Evolutionary conservation across 2,113 vertebrate genomes (phyloP), one percentile per base, ranked within the genome.

Genomic region (Zosterops borbonicus): DNA sequence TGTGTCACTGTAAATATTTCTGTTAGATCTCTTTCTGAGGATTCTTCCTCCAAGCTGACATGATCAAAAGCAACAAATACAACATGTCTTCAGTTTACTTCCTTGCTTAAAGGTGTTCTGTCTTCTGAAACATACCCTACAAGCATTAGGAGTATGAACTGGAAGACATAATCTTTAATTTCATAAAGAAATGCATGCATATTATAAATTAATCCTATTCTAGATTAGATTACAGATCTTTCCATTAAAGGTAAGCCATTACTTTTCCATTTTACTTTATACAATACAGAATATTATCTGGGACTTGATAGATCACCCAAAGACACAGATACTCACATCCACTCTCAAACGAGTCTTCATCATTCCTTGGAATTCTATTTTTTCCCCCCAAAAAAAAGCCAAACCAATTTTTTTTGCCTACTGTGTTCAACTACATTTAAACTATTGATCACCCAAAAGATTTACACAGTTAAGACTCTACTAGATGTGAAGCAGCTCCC

Each of bases 1-100:
- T 5, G 1, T 7, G 47, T 25, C n/a, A 33, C 53, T 44, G 79
- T 42, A 23, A 80, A 74, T 96, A 89, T 93, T 84, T 93, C 55
- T 92, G 60, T 41, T 21, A 80, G 56, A 68, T 46, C 58, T 94
- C 76, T 87, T 97, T 65, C 42, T 75, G 78, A 83, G 80, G 12
- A 85, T 41, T 63, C 64, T 92, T 86, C 68, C 59, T 96, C 78
- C 77, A 74, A 88, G 73, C n/a, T 91, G 79, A 85, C 47, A 56
- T 29, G 52, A 63, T 89, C 44, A 75, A 95, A 90, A 58, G 31
- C 33, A 89, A 59, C 56, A 71, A 67, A 62, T 53, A 46, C 23
- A 33, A 92, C 60, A 85, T 39, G 44, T 41, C 46, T 93, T 63
- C 65, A 67, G 70, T 91, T 90, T 83, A 60, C 60, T 83, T 83